Evolutionary conservation across 2,797 vertebrate species (phyloP), one percentile per base, ranked within the genome.

Genomic region (Poecilia wingei): DNA sequence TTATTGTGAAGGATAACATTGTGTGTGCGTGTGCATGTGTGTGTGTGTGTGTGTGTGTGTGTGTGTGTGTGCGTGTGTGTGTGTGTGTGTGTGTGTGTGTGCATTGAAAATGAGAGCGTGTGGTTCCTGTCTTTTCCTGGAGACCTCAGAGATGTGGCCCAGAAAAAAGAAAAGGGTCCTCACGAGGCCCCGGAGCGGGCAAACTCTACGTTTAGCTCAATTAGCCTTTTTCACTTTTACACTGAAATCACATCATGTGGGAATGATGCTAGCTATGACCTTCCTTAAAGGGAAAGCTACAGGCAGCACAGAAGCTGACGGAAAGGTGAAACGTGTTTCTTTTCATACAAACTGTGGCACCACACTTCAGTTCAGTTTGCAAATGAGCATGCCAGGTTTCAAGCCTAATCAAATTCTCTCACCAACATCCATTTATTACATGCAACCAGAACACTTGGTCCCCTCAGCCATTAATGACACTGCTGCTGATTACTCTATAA

Each of bases 61-160:
- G 4, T 7, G 39, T 1, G 39, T 7, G 39, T 41, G 39, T 39
- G 39, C 6, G 39, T 39, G 39, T 39, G 39, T 39, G 39, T 39
- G 39, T 39, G 36, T 4, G 39, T 4, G 39, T 39, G 39, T 39
- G 39, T 55, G 78, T 74, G 51, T 53, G 72, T 47, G 76, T 68
- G 76, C 12, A 3, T 55, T 76, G 77, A 79, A 82, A 89, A 85
- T 79, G 72, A 85, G 86, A 87, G 78, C 49, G 39, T 73, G 83
- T 73, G 75, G 71, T 82, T 87, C 61, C 78, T 82, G 82, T 84
- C 74, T 74, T 84, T 85, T 84, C 69, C 51, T 79, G 75, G 55
- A 79, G 81, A 86, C 86, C 84, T 86, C 81, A 59, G 92, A 91
- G 87, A 93, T 82, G 79, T 90, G 87, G 82, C 88, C 90, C 77